These are phyloP conservation scores for Eupithecia centaureata DNA, from an alignment of 2,888 invertebrate genomes.

Conservation along the genomic window DNA sequence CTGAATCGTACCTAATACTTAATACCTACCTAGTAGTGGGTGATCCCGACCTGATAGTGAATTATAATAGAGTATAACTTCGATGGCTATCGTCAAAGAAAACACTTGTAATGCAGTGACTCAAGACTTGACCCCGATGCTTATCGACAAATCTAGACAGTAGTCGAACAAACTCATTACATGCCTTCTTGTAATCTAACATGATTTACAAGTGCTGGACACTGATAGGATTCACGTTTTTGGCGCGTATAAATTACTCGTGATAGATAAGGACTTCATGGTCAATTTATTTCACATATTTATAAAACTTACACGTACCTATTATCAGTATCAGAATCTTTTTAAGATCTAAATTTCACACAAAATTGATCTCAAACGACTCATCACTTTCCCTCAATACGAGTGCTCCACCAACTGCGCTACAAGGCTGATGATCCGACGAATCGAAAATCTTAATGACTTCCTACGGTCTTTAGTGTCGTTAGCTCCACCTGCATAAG, in stretches of 20 bases:
- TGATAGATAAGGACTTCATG: background rate
- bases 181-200: conserved; percentile 14
- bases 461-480: no score
- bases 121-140: conserved; percentile 17
- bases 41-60: background rate
- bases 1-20: no score
- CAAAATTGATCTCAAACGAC: no score
- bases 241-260: background rate
- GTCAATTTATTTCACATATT: background rate
- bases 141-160: conserved; percentile 29
- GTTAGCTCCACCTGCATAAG: no score
- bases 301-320: background rate
- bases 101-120: conserved; percentile 3
- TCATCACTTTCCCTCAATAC: no score
- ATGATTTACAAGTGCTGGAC: background rate
- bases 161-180: conserved; percentile 23
- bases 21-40: background rate
- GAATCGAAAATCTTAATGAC: no score
- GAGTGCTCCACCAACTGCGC: no score
- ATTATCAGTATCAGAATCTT: background rate
- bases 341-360: background rate
- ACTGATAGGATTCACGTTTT: background rate
- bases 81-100: background rate
- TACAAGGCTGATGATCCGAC: no score
- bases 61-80: background rate